Percentiles rank a stretch among this genome's conserved stretches.
phyloP scores from a whole-genome alignment of 2,888 invertebrate species.

The Mythimna impura region DNA sequence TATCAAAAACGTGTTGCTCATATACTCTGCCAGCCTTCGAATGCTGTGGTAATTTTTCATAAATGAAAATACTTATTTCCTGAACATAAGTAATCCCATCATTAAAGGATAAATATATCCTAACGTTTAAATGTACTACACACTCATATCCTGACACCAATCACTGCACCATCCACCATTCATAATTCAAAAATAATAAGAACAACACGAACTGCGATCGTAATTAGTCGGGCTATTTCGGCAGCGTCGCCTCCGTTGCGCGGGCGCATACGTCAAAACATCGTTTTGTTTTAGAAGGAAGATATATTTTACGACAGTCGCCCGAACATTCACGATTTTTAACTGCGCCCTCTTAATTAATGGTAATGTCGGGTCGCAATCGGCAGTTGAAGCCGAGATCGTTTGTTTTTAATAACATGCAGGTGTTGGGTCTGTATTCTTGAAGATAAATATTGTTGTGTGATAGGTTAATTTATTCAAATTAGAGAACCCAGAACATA shows the following conservation, averaged over 20 bases:
- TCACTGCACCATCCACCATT: constrained; percentile 47
- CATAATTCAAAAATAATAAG: constrained; percentile 65
- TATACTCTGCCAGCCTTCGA: too few species aligned
- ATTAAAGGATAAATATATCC: constrained; percentile 1
- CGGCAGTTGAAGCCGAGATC: constrained; percentile 47
- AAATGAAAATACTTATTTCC: neutral
- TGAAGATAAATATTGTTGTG: neutral
- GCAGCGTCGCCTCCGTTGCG: constrained; percentile 62
- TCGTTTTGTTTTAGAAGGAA: constrained; percentile 69
- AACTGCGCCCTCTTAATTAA: constrained; percentile 64
- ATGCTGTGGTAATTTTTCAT: too few species aligned
- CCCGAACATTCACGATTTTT: constrained; percentile 60
- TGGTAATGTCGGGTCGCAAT: constrained; percentile 61
- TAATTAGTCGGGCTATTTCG: constrained; percentile 72
- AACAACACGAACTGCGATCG: constrained; percentile 57
- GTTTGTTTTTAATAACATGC: constrained; percentile 54
- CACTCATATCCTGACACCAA: constrained; percentile 40
- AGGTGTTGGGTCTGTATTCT: constrained; percentile 30
- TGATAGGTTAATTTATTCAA: neutral
- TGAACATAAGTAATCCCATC: neutral
- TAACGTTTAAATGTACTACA: neutral
- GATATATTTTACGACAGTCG: constrained; percentile 66
- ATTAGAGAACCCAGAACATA: neutral
- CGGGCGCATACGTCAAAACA: constrained; percentile 71
- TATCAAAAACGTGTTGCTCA: too few species aligned